Conservation (phyloP, 1,140 invertebrate genomes). For the Trigoniulus corallinus region DNA sequence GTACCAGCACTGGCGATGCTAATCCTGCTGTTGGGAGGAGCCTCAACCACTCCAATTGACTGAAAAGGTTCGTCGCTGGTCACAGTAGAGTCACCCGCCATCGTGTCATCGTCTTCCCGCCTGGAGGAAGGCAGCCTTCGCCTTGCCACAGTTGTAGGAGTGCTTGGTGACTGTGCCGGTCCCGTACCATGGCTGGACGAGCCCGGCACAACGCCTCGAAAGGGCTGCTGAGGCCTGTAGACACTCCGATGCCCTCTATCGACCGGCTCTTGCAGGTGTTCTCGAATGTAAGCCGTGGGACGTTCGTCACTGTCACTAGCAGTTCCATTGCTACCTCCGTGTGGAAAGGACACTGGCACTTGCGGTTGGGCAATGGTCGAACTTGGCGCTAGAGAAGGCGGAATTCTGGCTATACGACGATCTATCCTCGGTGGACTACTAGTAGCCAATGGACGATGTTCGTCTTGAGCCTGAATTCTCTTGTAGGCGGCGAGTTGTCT, state of each 20-base stretch:
- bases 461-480: neutral
- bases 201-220: slow-evolving; percentile 12
- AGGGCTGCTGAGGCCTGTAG: slow-evolving; percentile 15
- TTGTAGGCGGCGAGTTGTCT: slow-evolving; percentile 3
- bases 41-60: neutral
- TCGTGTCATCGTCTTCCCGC: slow-evolving; percentile 2
- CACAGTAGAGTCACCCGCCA: slow-evolving; percentile 5
- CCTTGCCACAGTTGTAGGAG: slow-evolving; percentile 13
- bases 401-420: neutral
- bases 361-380: too few relatives aligned
- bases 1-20: slow-evolving; percentile 16
- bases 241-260: slow-evolving; percentile 17
- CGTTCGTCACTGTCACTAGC: slow-evolving; percentile 17
- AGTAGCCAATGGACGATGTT: slow-evolving; percentile 22
- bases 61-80: slow-evolving; percentile 18
- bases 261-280: slow-evolving; percentile 27
- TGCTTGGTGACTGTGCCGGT: neutral
- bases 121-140: slow-evolving; percentile 43
- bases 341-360: neutral
- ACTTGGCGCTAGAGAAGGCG: neutral
- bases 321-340: slow-evolving; percentile 6
- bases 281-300: slow-evolving; percentile 26
- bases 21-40: slow-evolving; percentile 10
- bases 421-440: slow-evolving; percentile 17
- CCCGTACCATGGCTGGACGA: slow-evolving; percentile 7